Conservation (phyloP, 2,888 invertebrate species). For the Chelonus formosanus region DNA sequence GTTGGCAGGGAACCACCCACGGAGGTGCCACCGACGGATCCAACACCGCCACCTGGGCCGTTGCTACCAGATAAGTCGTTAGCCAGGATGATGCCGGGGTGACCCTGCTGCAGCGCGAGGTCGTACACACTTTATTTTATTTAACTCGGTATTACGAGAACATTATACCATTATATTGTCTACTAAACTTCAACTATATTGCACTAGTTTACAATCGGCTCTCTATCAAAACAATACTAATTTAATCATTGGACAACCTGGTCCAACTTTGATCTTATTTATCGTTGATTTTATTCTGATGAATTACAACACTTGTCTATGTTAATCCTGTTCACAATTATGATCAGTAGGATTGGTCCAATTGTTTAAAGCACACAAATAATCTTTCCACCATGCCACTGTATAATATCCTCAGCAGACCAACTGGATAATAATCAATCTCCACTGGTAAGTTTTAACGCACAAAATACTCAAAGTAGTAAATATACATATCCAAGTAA, state of each 20-base stretch:
- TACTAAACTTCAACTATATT: slow-evolving; percentile 1
- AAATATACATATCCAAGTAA: not conserved
- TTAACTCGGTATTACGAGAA: slow-evolving; percentile 32
- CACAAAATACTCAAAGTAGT: too few species aligned
- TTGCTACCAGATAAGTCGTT: slow-evolving; percentile 61
- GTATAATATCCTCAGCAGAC: not conserved
- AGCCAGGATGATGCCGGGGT: slow-evolving; percentile 64
- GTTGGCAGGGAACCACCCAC: slow-evolving; percentile 65
- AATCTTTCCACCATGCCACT: too few species aligned
- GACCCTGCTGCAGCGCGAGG: slow-evolving; percentile 49
- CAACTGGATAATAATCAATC: not conserved
- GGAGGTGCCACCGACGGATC: slow-evolving; percentile 83
- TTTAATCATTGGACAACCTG: not conserved
- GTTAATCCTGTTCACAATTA: too few species aligned
- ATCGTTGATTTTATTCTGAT: not conserved
- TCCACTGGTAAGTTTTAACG: too few species aligned
- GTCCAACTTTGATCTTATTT: not conserved
- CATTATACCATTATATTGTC: slow-evolving; percentile 27
- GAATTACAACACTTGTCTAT: too few species aligned
- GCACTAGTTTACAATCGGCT: not conserved
- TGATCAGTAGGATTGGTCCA: too few species aligned
- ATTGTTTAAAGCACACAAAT: too few species aligned
- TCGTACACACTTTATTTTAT: slow-evolving; percentile 26
- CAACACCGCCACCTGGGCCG: slow-evolving; percentile 68
- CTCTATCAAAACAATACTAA: not conserved